These are phyloP conservation scores for Muscicapa comitata DNA, from an alignment of 2,797 vertebrate species.

Conservation along the genomic window DNA sequence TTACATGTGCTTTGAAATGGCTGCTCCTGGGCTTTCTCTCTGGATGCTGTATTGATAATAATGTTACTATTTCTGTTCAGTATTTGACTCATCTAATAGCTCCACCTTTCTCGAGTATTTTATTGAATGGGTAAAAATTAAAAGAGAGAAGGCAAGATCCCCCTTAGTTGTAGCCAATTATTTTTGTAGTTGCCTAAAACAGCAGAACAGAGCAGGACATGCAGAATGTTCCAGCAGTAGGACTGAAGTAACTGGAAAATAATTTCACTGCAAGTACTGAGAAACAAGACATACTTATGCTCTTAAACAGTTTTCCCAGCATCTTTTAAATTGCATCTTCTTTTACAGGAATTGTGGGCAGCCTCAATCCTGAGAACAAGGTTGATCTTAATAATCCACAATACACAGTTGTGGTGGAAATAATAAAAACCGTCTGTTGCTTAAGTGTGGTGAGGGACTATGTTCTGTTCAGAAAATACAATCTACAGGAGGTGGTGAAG, in stretches of 20 bases:
- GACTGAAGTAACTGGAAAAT: neutral
- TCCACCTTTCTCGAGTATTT: accelerated
- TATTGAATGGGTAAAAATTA: neutral
- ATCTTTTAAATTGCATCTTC: neutral
- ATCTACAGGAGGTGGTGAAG: conserved; percentile 92
- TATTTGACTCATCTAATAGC: neutral
- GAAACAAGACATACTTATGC: neutral
- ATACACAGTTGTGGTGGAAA: conserved; percentile 90
- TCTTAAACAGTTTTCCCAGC: neutral
- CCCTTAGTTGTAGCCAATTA: neutral
- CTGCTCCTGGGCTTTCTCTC: neutral
- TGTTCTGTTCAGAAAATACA: conserved; percentile 89
- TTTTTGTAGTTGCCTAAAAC: neutral
- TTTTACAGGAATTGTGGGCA: conserved; percentile 85
- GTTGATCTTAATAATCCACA: conserved; percentile 91
- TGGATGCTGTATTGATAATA: neutral
- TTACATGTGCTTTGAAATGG: neutral
- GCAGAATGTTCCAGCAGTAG: neutral
- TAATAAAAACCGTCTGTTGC: conserved; percentile 92
- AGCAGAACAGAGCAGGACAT: neutral
- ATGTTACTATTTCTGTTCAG: neutral
- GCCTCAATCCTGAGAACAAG: conserved; percentile 91
- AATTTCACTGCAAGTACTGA: neutral
- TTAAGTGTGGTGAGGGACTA: conserved; percentile 93
- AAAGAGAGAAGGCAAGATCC: neutral